Percentiles rank a stretch among this genome's conserved stretches.
Evolutionary conservation across 2,113 vertebrate genomes (phyloP).

Genomic region (Bucco capensis): DNA sequence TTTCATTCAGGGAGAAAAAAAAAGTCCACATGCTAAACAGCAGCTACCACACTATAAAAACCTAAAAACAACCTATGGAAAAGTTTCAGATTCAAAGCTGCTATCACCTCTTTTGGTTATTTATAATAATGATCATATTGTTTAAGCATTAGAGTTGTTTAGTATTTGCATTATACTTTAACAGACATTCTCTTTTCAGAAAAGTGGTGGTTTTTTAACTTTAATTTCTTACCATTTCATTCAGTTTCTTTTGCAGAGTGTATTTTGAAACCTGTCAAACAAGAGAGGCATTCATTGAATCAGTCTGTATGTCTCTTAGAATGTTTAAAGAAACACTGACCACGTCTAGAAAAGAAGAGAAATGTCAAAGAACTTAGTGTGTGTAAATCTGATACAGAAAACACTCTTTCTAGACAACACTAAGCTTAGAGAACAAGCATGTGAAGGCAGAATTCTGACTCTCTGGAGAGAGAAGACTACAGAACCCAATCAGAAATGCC

Average conservation of each 20-base stretch:
- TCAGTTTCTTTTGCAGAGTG: constrained; percentile 91
- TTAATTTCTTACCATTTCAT: constrained; percentile 87
- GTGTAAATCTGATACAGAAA: no score
- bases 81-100: neutral
- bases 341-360: no score
- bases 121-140: neutral
- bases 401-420: no score
- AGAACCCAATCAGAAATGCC: no score
- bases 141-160: neutral
- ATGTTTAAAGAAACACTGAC: no score
- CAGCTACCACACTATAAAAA: neutral
- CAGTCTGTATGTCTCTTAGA: no score
- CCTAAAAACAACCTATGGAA: neutral
- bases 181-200: neutral
- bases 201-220: neutral
- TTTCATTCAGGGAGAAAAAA: neutral
- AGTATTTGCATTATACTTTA: neutral
- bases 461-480: no score
- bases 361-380: no score
- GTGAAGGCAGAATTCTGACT: no score
- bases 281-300: constrained; percentile 20
- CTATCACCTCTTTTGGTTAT: neutral
- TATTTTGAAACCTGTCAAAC: constrained; percentile 90
- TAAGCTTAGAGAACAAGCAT: no score
- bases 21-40: neutral